Base-by-base conservation (phyloP, 1,140 invertebrate species). In the Tachypleus tridentatus region DNA sequence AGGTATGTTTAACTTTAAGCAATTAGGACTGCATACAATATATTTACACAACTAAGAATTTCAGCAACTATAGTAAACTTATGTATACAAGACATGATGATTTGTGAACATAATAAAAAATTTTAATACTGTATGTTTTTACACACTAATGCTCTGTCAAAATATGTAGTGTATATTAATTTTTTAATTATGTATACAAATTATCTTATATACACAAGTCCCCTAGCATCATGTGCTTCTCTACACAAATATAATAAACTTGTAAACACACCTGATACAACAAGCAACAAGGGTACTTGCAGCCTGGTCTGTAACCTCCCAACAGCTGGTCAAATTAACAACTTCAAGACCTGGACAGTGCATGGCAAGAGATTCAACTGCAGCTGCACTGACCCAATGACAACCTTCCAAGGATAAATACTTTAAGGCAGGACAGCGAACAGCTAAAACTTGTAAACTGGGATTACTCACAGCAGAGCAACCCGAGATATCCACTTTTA, bases 271-370 rank as follows among this genome's bases (percentile, higher is more conserved):
- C 76, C 67, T 72, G 52, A 66, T 67, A 67, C 73, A 76, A 6
- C 70, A 56, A 4, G 70, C 64, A 50, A 73, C 71, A 29, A 77
- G 53, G 4, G 73, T 63, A 51, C 67, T 68, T 7, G 76, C 64
- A 49, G 73, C 70, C 49, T 75, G 73, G 69, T 78, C 75, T 63
- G 72, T 72, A 0, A 78, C 59, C 60, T 76, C 72, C 77, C 77
- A 78, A 62, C 77, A 78, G 51, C 76, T 76, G n/a, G 73, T 73
- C 48, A 78, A 60, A 67, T 77, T 74, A 48, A 78, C 57, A 49
- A 71, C 67, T 60, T 76, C 73, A 50, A 78, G 62, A 4, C 70
- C 61, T 9, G 61, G 63, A 64, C 71, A 72, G 52, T 74, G 70
- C 7, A 72, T 48, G 8, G 71, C 68, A n/a, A 77, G 59, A 3